Percentiles rank a stretch among this genome's conserved stretches.
Evolutionary conservation across 2,888 invertebrate species (phyloP).

Genomic region (Hyppa rectilinea): DNA sequence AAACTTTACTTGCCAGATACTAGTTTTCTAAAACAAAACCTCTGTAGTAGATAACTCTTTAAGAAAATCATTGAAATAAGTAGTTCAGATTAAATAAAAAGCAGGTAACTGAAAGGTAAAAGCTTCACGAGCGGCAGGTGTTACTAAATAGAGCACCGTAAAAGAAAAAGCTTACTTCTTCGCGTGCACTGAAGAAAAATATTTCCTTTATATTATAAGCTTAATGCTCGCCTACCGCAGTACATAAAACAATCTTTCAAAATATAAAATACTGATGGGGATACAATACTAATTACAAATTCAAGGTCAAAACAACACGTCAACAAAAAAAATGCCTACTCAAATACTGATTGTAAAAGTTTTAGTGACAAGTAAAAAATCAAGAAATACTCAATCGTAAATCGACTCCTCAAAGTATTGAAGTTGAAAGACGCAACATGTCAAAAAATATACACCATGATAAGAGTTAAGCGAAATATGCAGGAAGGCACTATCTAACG

Average conservation of each 20-base stretch:
- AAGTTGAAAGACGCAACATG: constrained; percentile 56
- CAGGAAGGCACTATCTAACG: constrained; percentile 70
- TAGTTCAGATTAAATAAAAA: constrained; percentile 31
- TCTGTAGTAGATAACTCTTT: background rate
- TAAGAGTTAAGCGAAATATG: constrained; percentile 57
- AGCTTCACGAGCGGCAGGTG: constrained; percentile 29
- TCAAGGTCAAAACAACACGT: too few relatives aligned
- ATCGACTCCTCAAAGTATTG: constrained; percentile 32
- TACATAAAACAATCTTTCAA: background rate
- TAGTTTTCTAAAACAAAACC: background rate
- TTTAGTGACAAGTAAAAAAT: background rate
- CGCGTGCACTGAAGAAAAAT: constrained; percentile 10
- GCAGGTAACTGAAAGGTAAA: constrained; percentile 37
- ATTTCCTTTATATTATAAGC: background rate
- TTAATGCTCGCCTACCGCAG: background rate
- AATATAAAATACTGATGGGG: too few relatives aligned
- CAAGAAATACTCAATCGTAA: constrained; percentile 46
- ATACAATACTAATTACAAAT: too few relatives aligned
- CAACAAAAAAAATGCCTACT: too few relatives aligned
- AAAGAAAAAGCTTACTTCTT: constrained; percentile 8
- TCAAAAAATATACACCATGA: constrained; percentile 64
- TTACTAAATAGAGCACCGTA: constrained; percentile 27
- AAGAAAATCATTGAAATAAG: constrained; percentile 15
- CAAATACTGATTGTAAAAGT: too few relatives aligned
- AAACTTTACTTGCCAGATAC: background rate